Base-by-base conservation (phyloP, 2,888 invertebrate genomes). In the Chaetogeoica ovagalla region DNA sequence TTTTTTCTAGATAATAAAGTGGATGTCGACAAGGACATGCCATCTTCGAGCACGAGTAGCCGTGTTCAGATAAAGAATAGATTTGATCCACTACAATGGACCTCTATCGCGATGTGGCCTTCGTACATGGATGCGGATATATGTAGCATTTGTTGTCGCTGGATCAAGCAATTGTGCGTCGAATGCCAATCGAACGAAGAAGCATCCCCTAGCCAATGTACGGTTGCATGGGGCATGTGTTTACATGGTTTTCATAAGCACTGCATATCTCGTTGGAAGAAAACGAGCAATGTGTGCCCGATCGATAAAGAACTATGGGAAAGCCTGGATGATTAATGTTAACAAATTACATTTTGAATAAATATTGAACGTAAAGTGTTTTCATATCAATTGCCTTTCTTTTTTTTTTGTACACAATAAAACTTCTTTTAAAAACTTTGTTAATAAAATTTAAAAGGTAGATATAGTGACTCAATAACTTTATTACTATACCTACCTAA, bases 101-200 rank as follows among this genome's bases (percentile, higher is more conserved):
- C 97, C 89, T 98, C 98, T 77, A 98, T 99, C 13, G 98, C 98
- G 65, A 88, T 99, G 15, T 99, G 98, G 99, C 97, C 98, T 82
- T 98, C 97, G 97, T 96, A 99, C 88, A 99, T 99, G 88, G 98
- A 98, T 73, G 98, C 99, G n/a, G 99, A 99, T 87, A 99, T 98
- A 87, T 99, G 99, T 88, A 98, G 98, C 84, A 99, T 99, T 87
- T 99, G 99, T 87, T 92, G 99, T 77, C 99, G 99, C 88, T 98
- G 99, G 87, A 99, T 99, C 84, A 99, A 99, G 99, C 98, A 99
- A 87, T 89, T 98, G 37, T 99, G 99, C 86, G 99, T 99, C 86
- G 98, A 99, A 88, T 99, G 99, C 86, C 99, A 99, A 87, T 96
- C 96, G 4, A 96, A 96, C 89, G 97, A 97, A 87, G 97, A 98